These are phyloP conservation scores for Vidua macroura DNA, from an alignment of 2,113 vertebrate species.

Conservation along the genomic window DNA sequence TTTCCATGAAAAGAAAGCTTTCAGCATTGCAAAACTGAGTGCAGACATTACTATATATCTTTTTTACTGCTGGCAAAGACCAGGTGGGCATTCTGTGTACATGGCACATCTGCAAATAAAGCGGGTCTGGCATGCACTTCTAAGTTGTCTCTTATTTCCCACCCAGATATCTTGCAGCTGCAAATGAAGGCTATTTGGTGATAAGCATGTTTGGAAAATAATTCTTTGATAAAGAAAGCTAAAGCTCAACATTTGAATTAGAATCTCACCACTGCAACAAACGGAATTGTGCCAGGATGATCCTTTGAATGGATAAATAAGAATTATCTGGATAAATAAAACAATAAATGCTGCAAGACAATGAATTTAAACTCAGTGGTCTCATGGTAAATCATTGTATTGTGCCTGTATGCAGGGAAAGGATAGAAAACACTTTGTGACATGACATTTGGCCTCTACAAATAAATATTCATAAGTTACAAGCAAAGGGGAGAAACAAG, in stretches of 20 bases:
- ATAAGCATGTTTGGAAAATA: constrained; percentile 3
- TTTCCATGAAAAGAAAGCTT: constrained; percentile 11
- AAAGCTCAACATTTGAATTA: neutral
- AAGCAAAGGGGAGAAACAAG: neutral
- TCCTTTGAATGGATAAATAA: neutral
- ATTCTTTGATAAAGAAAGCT: neutral
- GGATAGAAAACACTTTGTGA: neutral
- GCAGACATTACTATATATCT: neutral
- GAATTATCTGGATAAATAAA: neutral
- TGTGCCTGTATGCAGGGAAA: neutral
- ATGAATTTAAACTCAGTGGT: neutral
- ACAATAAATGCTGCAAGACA: neutral
- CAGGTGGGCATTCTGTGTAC: neutral
- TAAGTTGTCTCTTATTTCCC: neutral
- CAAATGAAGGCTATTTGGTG: neutral
- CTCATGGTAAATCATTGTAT: neutral
- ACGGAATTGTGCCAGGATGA: neutral
- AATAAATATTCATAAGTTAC: neutral
- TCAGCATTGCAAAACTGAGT: neutral
- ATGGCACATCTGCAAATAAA: neutral
- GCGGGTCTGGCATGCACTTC: neutral
- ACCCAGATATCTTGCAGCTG: neutral
- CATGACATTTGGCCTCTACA: neutral
- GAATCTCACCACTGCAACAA: neutral
- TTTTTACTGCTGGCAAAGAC: neutral